Evolutionary conservation across 2,888 invertebrate genomes (phyloP).

Genomic region (Danaus chrysippus): DNA sequence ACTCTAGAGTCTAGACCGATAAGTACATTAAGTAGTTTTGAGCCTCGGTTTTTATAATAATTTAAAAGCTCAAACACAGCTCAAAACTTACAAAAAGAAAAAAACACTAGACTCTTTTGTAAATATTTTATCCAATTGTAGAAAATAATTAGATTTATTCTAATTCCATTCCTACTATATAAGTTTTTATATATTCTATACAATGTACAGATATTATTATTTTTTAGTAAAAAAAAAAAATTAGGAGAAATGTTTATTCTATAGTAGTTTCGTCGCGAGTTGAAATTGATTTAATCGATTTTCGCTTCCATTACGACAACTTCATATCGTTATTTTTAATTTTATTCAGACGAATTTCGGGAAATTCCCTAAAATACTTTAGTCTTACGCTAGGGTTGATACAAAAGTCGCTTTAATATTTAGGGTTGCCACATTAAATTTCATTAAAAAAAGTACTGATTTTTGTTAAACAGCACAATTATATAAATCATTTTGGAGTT

Average conservation of each 20-base stretch:
- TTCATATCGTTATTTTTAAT: slow-evolving; percentile 3
- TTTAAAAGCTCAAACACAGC: slow-evolving; percentile 77
- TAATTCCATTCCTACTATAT: slow-evolving; percentile 63
- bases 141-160: slow-evolving; percentile 42
- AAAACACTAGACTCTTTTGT: slow-evolving; percentile 43
- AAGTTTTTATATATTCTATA: slow-evolving; percentile 55
- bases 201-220: slow-evolving; percentile 44
- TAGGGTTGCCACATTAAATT: neutral
- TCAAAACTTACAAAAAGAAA: slow-evolving; percentile 52
- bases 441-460: slow-evolving; percentile 3
- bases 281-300: slow-evolving; percentile 30
- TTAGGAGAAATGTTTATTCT: slow-evolving; percentile 4
- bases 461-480: slow-evolving; percentile 24
- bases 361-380: too few relatives aligned
- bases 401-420: too few relatives aligned
- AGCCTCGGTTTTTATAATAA: slow-evolving; percentile 45
- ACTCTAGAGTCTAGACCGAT: slow-evolving; percentile 37
- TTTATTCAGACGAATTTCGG: too few relatives aligned
- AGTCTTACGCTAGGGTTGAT: too few relatives aligned
- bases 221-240: neutral
- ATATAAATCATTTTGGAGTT: neutral
- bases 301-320: neutral
- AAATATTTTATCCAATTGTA: slow-evolving; percentile 52
- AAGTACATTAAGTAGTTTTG: slow-evolving; percentile 53
- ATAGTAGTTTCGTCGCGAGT: slow-evolving; percentile 8